phyloP scores from a whole-genome alignment of 2,888 invertebrate species.

The Chrysopilus asiliformis region DNA sequence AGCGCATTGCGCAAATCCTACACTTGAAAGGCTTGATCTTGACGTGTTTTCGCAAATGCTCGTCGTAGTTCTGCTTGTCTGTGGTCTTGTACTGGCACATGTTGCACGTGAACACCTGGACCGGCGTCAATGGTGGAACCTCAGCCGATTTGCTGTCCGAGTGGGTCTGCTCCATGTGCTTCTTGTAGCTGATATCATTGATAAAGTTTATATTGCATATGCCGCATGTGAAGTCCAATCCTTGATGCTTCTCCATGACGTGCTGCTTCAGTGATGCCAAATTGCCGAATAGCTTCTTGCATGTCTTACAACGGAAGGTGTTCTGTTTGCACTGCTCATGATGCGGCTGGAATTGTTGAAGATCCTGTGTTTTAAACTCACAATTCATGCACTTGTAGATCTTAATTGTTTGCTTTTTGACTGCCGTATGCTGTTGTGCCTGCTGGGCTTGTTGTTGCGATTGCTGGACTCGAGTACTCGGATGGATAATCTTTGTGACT shows the following conservation, averaged over 20 bases:
- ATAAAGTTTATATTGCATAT: slow-evolving; percentile 34
- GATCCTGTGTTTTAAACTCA: slow-evolving; percentile 36
- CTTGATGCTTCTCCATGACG: slow-evolving; percentile 31
- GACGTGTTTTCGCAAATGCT: slow-evolving; percentile 34
- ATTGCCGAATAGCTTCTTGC: slow-evolving; percentile 33
- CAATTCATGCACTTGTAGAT: slow-evolving; percentile 36
- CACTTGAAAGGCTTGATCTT: slow-evolving; percentile 38
- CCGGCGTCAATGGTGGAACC: slow-evolving; percentile 15
- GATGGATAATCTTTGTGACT: slow-evolving; percentile 20
- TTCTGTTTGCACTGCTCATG: slow-evolving; percentile 35
- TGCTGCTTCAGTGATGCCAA: slow-evolving; percentile 33
- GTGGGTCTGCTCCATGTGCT: slow-evolving; percentile 35
- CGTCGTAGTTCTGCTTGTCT: slow-evolving; percentile 32
- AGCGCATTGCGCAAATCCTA: slow-evolving; percentile 34
- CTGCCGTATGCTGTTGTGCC: slow-evolving; percentile 17
- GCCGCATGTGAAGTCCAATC: slow-evolving; percentile 23
- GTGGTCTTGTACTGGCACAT: slow-evolving; percentile 34
- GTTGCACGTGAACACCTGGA: slow-evolving; percentile 30
- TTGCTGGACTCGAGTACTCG: slow-evolving; percentile 17
- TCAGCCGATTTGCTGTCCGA: slow-evolving; percentile 13
- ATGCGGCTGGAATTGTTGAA: slow-evolving; percentile 35
- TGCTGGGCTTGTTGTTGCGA: slow-evolving; percentile 19
- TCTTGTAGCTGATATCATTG: slow-evolving; percentile 31
- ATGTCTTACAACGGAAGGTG: slow-evolving; percentile 27
- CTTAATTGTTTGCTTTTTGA: slow-evolving; percentile 25